Percentiles rank a stretch among this genome's conserved stretches.
phyloP scores from a whole-genome alignment of 2,113 vertebrate species.

The Coptodon bakossiorum region DNA sequence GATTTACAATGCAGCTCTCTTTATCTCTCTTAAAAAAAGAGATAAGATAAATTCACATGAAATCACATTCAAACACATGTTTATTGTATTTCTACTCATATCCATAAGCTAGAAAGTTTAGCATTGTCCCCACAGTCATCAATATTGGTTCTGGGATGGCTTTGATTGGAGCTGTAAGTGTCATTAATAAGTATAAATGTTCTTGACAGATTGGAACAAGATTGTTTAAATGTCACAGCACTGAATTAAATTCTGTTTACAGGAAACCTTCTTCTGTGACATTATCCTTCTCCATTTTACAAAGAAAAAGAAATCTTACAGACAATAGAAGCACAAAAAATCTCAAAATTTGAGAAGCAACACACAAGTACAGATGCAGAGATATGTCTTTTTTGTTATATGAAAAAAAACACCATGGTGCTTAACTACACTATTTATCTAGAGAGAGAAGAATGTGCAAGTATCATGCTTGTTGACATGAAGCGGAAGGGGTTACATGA shows the following conservation, averaged over 20 bases:
- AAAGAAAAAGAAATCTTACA: conserved; percentile 81
- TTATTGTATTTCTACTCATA: background rate
- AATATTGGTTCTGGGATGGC: conserved; percentile 83
- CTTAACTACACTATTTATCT: background rate
- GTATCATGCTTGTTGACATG: background rate
- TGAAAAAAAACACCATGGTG: background rate
- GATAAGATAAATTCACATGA: background rate
- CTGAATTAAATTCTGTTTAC: background rate
- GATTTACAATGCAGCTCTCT: background rate
- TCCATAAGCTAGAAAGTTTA: conserved; percentile 84
- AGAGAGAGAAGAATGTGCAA: background rate
- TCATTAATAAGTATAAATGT: background rate
- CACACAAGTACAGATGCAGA: background rate
- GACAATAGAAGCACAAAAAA: conserved; percentile 81
- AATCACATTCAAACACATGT: background rate
- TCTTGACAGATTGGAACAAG: background rate
- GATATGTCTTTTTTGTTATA: background rate
- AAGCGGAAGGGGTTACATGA: background rate
- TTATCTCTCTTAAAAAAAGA: background rate
- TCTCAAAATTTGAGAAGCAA: conserved; percentile 61
- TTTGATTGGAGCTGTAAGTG: conserved; percentile 86
- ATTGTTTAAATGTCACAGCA: background rate
- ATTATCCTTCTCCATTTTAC: conserved; percentile 84
- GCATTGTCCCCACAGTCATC: conserved; percentile 82
- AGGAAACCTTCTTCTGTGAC: conserved; percentile 69